These are phyloP conservation scores for Cynoglossus semilaevis DNA, from an alignment of 2,113 vertebrate genomes.

Conservation along the genomic window DNA sequence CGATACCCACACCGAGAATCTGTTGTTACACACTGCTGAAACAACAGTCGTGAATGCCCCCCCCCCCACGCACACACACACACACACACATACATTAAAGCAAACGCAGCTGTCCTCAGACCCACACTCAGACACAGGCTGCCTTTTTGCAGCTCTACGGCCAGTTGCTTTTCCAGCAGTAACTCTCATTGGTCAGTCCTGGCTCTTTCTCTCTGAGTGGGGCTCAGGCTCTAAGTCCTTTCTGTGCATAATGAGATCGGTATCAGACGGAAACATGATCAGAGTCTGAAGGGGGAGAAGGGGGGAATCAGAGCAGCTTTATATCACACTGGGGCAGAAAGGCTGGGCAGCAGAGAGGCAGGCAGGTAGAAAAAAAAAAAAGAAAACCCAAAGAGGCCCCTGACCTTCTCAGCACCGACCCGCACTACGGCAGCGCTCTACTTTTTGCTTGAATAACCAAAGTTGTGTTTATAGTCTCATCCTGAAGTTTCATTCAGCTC, in stretches of 20 bases:
- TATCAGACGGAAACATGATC: slow-evolving; percentile 75
- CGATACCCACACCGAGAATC: slow-evolving; percentile 62
- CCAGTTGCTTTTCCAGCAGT: slow-evolving; percentile 67
- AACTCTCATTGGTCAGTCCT: slow-evolving; percentile 57
- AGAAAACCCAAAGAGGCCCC: slow-evolving; percentile 53
- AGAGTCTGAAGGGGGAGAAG: slow-evolving; percentile 45
- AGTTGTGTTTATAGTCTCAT: slow-evolving; percentile 33
- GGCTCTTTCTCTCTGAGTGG: slow-evolving; percentile 52
- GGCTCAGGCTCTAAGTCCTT: slow-evolving; percentile 69
- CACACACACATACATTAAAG: slow-evolving; percentile 45
- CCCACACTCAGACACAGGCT: slow-evolving; percentile 53
- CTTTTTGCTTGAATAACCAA: slow-evolving; percentile 3
- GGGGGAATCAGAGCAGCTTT: slow-evolving; percentile 45
- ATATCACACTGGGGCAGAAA: slow-evolving; percentile 26
- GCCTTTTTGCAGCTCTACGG: slow-evolving; percentile 53
- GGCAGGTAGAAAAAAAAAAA: slow-evolving; percentile 45
- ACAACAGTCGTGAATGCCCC: slow-evolving; percentile 58
- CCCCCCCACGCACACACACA: slow-evolving; percentile 39
- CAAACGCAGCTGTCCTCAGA: slow-evolving; percentile 67
- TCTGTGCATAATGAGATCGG: slow-evolving; percentile 77
- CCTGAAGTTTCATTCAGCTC: slow-evolving; percentile 32
- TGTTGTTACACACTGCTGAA: slow-evolving; percentile 62
- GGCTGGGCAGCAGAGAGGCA: slow-evolving; percentile 6
- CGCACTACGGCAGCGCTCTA: slow-evolving; percentile 5
- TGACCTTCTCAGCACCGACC: slow-evolving; percentile 53